Evolutionary conservation across 2,113 vertebrate species (phyloP).

Genomic region (Petrocephalus zakoni): DNA sequence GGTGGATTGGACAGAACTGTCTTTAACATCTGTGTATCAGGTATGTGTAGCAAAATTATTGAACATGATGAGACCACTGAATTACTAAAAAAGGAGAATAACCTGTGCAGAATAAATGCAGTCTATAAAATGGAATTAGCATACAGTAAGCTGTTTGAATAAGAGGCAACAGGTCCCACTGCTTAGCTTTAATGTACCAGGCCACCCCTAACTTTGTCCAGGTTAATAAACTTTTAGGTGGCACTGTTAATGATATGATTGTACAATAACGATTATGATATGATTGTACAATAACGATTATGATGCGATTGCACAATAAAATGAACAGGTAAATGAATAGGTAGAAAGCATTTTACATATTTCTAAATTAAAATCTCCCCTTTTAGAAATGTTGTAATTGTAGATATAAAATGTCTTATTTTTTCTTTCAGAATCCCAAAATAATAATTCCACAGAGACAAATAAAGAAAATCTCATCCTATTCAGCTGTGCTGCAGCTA

Average conservation of each 20-base stretch:
- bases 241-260: not conserved
- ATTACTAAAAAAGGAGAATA: not conserved
- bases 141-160: not conserved
- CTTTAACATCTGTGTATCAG: not conserved
- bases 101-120: not conserved
- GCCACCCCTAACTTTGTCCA: not conserved
- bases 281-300: not conserved
- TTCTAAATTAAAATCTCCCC: not conserved
- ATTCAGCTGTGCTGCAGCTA: not conserved
- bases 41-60: not conserved
- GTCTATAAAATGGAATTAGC: not conserved
- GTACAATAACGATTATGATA: not conserved
- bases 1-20: not conserved
- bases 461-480: not conserved
- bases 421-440: not conserved
- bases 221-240: not conserved
- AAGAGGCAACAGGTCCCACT: not conserved
- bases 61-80: not conserved
- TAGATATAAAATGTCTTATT: not conserved
- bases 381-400: not conserved
- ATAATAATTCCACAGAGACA: not conserved
- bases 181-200: not conserved
- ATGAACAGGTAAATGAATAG: not conserved
- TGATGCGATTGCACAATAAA: not conserved
- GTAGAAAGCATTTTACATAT: not conserved